Percentiles rank a stretch among this genome's conserved stretches.
These are phyloP conservation scores for Stramonita haemastoma DNA, from an alignment of 2,888 invertebrate genomes.

Conservation along the genomic window DNA sequence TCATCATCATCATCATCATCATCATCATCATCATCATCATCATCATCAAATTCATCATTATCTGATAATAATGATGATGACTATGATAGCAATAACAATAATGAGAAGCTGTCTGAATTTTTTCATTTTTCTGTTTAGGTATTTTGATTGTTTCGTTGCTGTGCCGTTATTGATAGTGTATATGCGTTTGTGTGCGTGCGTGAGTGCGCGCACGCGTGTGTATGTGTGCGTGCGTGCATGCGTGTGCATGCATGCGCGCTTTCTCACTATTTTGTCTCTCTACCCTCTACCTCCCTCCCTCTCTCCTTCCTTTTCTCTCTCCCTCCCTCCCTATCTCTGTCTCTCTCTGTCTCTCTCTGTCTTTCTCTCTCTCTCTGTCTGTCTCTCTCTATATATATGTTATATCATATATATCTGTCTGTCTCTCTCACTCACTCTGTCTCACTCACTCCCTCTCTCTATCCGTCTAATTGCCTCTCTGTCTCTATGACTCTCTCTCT, in stretches of 20 bases:
- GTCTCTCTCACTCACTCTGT: background rate
- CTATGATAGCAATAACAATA: too few relatives aligned
- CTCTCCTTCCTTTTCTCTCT: too few relatives aligned
- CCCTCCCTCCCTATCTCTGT: background rate
- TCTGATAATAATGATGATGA: constrained; percentile 23
- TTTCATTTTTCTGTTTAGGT: too few relatives aligned
- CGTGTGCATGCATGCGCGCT: background rate
- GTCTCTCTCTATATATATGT: background rate
- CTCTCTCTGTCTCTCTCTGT: background rate
- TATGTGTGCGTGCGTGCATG: too few relatives aligned
- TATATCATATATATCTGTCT: background rate
- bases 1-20: constrained; percentile 40
- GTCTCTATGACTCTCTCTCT: background rate
- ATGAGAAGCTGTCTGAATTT: too few relatives aligned
- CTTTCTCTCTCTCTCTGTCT: background rate
- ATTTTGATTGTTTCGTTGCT: too few relatives aligned
- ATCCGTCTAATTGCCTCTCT: background rate
- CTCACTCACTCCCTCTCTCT: background rate
- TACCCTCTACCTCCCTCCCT: too few relatives aligned
- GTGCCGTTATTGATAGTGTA: too few relatives aligned
- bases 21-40: constrained; percentile 21
- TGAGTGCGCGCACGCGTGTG: too few relatives aligned
- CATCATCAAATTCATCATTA: background rate
- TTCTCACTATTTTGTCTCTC: background rate
- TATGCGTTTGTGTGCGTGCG: too few relatives aligned